Conservation (phyloP, 2,113 vertebrate species). For the Lasiurus cinereus region DNA sequence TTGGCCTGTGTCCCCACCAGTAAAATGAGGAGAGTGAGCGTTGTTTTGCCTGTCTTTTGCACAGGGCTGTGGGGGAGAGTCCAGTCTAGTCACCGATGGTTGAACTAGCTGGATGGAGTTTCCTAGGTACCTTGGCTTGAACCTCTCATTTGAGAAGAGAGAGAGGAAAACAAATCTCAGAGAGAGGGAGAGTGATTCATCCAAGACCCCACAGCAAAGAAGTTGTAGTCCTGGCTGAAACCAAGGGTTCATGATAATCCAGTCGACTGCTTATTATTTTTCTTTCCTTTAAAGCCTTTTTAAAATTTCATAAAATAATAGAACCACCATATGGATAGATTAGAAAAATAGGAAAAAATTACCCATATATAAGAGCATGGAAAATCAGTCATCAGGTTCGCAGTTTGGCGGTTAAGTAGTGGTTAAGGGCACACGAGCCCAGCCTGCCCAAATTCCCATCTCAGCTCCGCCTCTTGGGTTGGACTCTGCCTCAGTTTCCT, state of each 20-base stretch:
- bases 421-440: background rate
- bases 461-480: background rate
- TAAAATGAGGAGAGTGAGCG: background rate
- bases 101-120: background rate
- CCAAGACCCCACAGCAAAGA: background rate
- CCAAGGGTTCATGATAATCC: background rate
- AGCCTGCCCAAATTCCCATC: background rate
- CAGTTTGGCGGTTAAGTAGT: background rate
- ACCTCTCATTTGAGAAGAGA: background rate
- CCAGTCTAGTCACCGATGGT: fast-evolving
- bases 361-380: background rate
- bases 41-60: background rate
- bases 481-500: background rate
- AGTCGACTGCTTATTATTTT: background rate
- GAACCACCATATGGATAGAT: background rate
- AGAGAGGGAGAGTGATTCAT: background rate
- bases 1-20: background rate
- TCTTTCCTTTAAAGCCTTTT: background rate
- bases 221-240: background rate
- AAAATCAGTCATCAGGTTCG: background rate
- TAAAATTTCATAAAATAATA: background rate
- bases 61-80: no score
- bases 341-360: background rate
- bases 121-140: background rate
- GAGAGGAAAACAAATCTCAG: background rate